Base-by-base conservation (phyloP, 2,797 vertebrate species). In the Chloroceryle inda region DNA sequence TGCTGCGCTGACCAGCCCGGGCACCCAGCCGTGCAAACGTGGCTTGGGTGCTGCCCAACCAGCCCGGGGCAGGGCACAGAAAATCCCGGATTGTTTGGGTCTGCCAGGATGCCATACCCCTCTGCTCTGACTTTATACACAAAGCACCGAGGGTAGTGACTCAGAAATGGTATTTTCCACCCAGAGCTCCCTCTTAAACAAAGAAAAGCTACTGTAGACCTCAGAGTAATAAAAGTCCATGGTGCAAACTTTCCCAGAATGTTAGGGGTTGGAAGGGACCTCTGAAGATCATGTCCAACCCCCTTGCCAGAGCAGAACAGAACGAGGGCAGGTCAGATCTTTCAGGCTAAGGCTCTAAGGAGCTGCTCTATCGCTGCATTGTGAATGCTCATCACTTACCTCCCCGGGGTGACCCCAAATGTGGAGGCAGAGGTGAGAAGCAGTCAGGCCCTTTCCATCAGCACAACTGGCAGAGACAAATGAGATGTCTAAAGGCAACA, bases 341-440 rank as follows among this genome's bases (percentile, higher is more conserved):
- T 55, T 23, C 22, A 35, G 26, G 35, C 37, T 45, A 42, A 77
- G 42, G 29, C 27, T 75, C 0, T 40, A 22, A 77, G 16, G 22
- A 53, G 6, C 20, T 52, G 20, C 44, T 66, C 7, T 6, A 9
- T 85, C 42, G 11, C 22, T 76, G 27, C 10, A 0, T 4, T 23
- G 31, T 31, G 35, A 50, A 23, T 19, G 45, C 8, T 38, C 11
- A 6, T 63, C 1, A 0, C 24, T 63, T 35, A 9, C 22, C 35
- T 93, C 35, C n/a, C 27, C 50, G 24, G 33, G 35, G 12, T 50
- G 23, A 42, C 35, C 26, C 33, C 23, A 63, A 58, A 9, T 21
- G 13, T 0, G 3, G 37, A 49, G 22, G 10, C 12, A 3, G n/a
- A 15, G 5, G 0, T 45, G 49, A 76, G 59, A 21, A 76, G 16